Evolutionary conservation across 2,113 vertebrate species (phyloP).

Genomic region (Genyomyrus donnyi): DNA sequence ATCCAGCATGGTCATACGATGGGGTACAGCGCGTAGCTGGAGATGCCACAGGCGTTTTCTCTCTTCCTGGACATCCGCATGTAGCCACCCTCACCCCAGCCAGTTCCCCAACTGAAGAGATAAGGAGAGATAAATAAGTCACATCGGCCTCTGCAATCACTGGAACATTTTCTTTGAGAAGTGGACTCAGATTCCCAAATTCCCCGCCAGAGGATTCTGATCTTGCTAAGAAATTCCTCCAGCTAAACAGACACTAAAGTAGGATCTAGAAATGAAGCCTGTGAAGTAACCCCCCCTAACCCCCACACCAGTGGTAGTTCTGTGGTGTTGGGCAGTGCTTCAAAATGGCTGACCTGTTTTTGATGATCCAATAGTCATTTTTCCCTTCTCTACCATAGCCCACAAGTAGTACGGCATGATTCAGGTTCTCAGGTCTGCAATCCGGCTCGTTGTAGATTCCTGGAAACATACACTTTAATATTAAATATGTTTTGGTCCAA

Average conservation of each 20-base stretch:
- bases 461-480: slow-evolving; percentile 24
- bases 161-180: not conserved
- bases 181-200: not conserved
- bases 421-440: slow-evolving; percentile 56
- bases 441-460: slow-evolving; percentile 61
- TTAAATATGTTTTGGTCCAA: not conserved
- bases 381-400: slow-evolving; percentile 60
- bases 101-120: slow-evolving; percentile 55
- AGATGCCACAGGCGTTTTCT: slow-evolving; percentile 60
- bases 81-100: slow-evolving; percentile 65
- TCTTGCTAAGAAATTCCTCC: not conserved
- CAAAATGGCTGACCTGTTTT: slow-evolving; percentile 57
- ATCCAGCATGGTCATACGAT: slow-evolving; percentile 43
- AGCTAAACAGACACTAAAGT: not conserved
- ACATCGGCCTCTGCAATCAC: not conserved
- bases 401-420: slow-evolving; percentile 63
- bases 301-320: not conserved
- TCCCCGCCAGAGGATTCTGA: not conserved
- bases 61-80: slow-evolving; percentile 58
- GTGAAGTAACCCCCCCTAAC: not conserved
- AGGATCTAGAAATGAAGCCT: not conserved
- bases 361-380: slow-evolving; percentile 65
- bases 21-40: slow-evolving; percentile 63
- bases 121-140: not conserved
- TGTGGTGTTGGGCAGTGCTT: not conserved